Percentiles rank a stretch among this genome's conserved stretches.
These are phyloP conservation scores for Drosophila orosa DNA, from an alignment of 1,140 invertebrate genomes.

Conservation along the genomic window DNA sequence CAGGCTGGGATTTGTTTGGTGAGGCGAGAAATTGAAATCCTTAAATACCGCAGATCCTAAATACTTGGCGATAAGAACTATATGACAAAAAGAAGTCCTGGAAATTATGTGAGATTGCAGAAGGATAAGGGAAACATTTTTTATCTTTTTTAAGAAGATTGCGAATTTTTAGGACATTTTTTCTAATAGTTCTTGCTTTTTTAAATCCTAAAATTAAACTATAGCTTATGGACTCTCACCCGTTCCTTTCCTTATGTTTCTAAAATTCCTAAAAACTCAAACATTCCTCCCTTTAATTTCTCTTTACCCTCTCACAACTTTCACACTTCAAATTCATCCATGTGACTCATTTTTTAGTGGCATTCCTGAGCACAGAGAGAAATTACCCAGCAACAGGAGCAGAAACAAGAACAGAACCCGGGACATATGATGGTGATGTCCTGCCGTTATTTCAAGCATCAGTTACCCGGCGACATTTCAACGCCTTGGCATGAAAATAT, in stretches of 20 bases:
- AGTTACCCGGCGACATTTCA: conserved; percentile 59
- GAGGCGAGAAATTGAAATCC: conserved; percentile 57
- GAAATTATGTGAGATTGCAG: conserved; percentile 1
- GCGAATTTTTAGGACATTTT: too few relatives aligned
- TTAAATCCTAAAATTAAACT: too few relatives aligned
- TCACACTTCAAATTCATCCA: conserved; percentile 53
- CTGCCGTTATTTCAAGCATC: conserved; percentile 55
- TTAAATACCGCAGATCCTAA: conserved; percentile 35
- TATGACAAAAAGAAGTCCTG: conserved; percentile 14
- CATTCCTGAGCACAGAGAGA: conserved; percentile 25
- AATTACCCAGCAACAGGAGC: conserved; percentile 38
- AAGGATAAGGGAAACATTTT: background rate
- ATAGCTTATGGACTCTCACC: too few relatives aligned
- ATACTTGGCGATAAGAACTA: conserved; percentile 24
- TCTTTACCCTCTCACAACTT: conserved; percentile 13
- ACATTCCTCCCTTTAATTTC: conserved; percentile 2
- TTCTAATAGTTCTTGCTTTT: background rate
- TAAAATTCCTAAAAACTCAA: background rate
- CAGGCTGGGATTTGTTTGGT: conserved; percentile 47
- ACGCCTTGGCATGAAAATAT: conserved; percentile 68
- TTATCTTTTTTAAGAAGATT: background rate
- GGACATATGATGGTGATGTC: conserved; percentile 30
- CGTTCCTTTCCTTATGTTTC: background rate
- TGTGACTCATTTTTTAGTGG: conserved; percentile 48
- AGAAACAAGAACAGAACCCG: conserved; percentile 3